phyloP scores from a whole-genome alignment of 2,797 vertebrate species.

The Oceanodroma leucorhoa region DNA sequence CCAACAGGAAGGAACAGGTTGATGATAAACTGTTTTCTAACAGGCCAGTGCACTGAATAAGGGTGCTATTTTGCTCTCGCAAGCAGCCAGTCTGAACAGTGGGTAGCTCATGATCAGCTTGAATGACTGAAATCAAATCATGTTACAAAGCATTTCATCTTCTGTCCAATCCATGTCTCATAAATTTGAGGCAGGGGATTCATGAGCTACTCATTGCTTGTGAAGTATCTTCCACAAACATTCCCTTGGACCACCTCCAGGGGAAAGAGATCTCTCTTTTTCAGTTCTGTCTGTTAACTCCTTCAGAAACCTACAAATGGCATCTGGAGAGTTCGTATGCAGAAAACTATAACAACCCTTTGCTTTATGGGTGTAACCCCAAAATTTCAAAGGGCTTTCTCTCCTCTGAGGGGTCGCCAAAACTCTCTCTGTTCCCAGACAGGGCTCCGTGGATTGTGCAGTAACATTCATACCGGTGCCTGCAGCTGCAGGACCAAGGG shows the following conservation, averaged over 20 bases:
- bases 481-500: neutral
- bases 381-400: neutral
- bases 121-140: conserved; percentile 8
- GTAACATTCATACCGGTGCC: neutral
- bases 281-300: neutral
- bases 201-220: conserved; percentile 3
- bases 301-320: neutral
- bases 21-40: neutral
- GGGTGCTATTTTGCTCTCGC: neutral
- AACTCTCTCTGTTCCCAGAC: neutral
- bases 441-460: neutral
- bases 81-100: neutral
- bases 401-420: neutral
- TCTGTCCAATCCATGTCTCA: neutral
- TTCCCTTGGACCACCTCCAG: conserved; percentile 16
- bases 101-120: neutral
- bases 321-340: neutral
- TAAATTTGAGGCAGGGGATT: neutral
- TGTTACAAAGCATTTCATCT: neutral
- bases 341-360: neutral
- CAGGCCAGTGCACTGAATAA: neutral
- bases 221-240: conserved; percentile 20
- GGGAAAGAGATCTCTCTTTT: neutral
- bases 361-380: neutral
- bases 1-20: neutral